These are phyloP conservation scores for Larimichthys polyactis DNA, from an alignment of 2,113 vertebrate species.

Conservation along the genomic window DNA sequence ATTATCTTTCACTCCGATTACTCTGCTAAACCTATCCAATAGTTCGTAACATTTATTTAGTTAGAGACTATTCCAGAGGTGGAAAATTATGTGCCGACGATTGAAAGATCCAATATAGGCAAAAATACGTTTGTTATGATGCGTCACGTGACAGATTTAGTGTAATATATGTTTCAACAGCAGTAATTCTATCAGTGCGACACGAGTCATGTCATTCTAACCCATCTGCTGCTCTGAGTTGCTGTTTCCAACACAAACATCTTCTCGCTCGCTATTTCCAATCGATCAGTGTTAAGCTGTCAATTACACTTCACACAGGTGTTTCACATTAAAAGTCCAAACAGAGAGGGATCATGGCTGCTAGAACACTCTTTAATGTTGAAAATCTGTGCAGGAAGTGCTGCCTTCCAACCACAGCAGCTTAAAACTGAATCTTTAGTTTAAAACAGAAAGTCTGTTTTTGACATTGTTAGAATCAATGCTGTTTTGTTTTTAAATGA, in stretches of 20 bases:
- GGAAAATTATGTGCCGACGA: conserved; percentile 1
- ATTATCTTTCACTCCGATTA: background rate
- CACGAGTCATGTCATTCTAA: background rate
- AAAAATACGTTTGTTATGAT: background rate
- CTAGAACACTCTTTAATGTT: background rate
- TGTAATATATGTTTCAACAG: background rate
- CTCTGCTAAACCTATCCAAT: background rate
- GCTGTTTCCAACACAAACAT: background rate
- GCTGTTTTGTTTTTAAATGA: background rate
- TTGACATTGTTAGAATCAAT: background rate
- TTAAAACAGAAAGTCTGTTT: background rate
- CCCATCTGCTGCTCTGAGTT: background rate
- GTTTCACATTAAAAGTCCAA: background rate
- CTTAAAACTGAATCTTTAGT: background rate
- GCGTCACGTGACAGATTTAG: background rate
- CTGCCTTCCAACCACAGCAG: background rate
- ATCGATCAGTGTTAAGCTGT: background rate
- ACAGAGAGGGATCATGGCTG: background rate
- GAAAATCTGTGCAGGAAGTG: background rate
- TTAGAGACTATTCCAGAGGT: conserved; percentile 31
- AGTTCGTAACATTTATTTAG: background rate
- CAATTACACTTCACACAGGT: background rate
- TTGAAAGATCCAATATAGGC: background rate
- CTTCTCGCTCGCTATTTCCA: background rate
- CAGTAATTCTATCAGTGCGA: background rate